Base-by-base conservation (phyloP, 1,140 invertebrate genomes). In the Aphidius ervi region DNA sequence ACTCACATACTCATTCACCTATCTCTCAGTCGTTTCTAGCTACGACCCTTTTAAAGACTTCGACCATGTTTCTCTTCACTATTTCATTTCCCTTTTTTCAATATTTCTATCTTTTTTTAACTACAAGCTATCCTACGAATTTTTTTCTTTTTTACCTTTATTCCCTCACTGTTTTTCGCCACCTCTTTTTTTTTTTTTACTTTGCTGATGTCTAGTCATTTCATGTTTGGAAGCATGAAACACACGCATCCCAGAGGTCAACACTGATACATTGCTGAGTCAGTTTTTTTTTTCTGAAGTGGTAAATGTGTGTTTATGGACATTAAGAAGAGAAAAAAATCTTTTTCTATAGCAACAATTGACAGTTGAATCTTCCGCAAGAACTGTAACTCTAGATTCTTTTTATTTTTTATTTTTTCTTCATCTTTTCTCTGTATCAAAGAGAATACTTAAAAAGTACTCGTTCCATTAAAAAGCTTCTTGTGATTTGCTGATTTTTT, bases 1-100 rank as follows among this genome's bases (percentile, higher is more conserved):
- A 73, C 75, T 77, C 75, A 75, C 76, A 73, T 74, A 77, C 75
- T 78, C 76, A 75, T 76, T 76, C 76, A 72, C 74, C 71, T 76
- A 78, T 78, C 75, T 76, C 67, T 59, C 72, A 68, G 69, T 69
- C 70, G 66, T 68, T 67, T 59, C 67, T 70, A 59, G 62, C 68
- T 63, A 68, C 69, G 68, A 69, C 71, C 73, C 74, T 77, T 78
- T 78, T 76, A 77, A 75, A 78, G 73, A 75, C 75, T 76, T 75
- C 71, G 71, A 69, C 69, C 65, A 66, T 66, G 50, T 37, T 45
- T 31, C 65, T 59, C 60, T 48, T 61, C 56, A 60, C 59, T n/a
- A 39, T 16, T 47, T 31, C n/a, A 16, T 37, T 6, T n/a, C 8
- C 31, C 46, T 37, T 46, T 46, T 47, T 47, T 16, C 16, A 16